Percentiles rank a stretch among this genome's conserved stretches.
Evolutionary conservation across 2,797 vertebrate species (phyloP).

Genomic region (Hirundo rustica): DNA sequence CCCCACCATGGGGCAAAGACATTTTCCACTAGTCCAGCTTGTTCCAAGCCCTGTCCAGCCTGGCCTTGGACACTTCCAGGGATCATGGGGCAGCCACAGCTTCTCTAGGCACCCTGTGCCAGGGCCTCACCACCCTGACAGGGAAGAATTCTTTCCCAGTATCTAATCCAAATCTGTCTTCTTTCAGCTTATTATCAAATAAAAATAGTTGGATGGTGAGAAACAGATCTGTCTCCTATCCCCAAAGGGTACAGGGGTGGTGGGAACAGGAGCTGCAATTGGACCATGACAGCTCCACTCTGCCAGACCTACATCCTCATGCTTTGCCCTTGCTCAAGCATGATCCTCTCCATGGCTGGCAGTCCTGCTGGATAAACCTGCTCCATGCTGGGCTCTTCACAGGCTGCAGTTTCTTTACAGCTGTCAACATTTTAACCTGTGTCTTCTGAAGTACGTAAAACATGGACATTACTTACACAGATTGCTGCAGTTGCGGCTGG

Average conservation of each 20-base stretch:
- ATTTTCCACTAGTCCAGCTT: accelerated
- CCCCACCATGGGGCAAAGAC: accelerated
- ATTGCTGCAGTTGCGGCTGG: not conserved
- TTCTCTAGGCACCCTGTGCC: not conserved
- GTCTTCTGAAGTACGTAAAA: not conserved
- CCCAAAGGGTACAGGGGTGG: not conserved
- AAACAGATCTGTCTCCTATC: not conserved
- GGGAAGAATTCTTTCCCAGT: accelerated
- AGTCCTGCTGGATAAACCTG: not conserved
- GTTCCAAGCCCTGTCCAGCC: accelerated
- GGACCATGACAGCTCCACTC: not conserved
- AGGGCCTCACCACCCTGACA: not conserved
- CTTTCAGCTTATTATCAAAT: not conserved
- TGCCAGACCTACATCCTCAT: not conserved
- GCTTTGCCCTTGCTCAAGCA: not conserved
- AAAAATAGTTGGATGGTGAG: not conserved
- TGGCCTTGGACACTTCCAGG: not conserved
- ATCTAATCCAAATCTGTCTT: not conserved
- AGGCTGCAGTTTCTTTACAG: not conserved
- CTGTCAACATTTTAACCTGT: not conserved
- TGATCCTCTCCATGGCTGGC: not conserved
- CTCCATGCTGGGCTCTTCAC: not conserved
- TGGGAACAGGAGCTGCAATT: accelerated
- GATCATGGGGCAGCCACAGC: not conserved
- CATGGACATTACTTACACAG: not conserved